Conservation (phyloP, 2,797 vertebrate genomes). For the Trematomus bernacchii region DNA sequence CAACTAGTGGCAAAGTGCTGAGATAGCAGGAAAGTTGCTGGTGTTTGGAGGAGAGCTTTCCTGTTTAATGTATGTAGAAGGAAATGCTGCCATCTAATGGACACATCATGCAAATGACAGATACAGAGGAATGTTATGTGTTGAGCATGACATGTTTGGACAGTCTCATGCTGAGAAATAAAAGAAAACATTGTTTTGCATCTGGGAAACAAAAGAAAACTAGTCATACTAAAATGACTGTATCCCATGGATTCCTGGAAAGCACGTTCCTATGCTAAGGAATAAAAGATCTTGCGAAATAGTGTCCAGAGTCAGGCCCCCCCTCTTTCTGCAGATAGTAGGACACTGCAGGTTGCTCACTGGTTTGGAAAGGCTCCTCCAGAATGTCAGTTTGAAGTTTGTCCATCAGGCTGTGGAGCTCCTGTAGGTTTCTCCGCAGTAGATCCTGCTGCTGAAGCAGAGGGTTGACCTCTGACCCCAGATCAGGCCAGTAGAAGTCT, state of each 20-base stretch:
- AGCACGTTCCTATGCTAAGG: no score
- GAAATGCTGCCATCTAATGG: conserved; percentile 49
- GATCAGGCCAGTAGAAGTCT: conserved; percentile 70
- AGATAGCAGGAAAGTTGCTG: background rate
- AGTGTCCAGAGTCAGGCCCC: conserved; percentile 80
- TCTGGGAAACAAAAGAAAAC: background rate
- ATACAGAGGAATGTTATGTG: background rate
- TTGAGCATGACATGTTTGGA: background rate
- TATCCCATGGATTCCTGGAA: background rate
- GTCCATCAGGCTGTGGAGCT: conserved; percentile 76
- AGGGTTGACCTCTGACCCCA: conserved; percentile 76
- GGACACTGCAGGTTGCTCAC: conserved; percentile 56
- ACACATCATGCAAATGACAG: fast-evolving
- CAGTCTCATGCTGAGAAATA: background rate
- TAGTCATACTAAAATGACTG: background rate
- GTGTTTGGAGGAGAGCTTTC: background rate
- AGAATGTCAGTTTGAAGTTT: conserved; percentile 68
- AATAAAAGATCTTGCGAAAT: no score
- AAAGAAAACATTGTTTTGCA: background rate
- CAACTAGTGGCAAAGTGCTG: conserved; percentile 19
- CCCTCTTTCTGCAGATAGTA: conserved; percentile 68
- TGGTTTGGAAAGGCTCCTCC: conserved; percentile 58
- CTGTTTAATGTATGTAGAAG: background rate
- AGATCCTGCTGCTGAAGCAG: conserved; percentile 58
- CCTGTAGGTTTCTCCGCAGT: conserved; percentile 74